Evolutionary conservation across 2,797 vertebrate species (phyloP), one percentile per base, ranked within the genome.

Genomic region (Eurystomus glaucurus): DNA sequence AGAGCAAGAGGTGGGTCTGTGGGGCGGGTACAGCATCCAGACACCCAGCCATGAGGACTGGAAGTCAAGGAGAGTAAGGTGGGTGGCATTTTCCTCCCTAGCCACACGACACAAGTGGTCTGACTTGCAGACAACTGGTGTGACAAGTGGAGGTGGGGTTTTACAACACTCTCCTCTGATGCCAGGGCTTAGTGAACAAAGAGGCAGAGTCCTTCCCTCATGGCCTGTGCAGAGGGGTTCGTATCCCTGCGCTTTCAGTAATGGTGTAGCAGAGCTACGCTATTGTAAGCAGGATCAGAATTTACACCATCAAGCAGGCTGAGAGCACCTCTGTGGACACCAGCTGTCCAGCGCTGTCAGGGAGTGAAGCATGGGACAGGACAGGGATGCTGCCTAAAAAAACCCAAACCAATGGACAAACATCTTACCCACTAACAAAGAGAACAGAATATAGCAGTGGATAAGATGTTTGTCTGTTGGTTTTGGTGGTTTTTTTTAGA

Each of bases 61-160:
- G 37, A 39, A 78, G 37, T 37, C 21, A 41, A 33, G 31, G 31
- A 43, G 15, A n/a, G 46, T 52, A 18, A 52, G 9, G 55, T 54
- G 41, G 17, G 41, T 33, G 37, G n/a, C 31, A 81, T 14, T 64
- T 78, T 85, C 35, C 31, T 90, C 43, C 10, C 7, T 16, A 51
- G 10, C 28, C 6, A 0, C 22, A 51, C 50, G 35, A 41, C 11
- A 41, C 11, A 51, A 60, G 28, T 26, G n/a, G 19, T 60, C 57
- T 64, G 65, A 61, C 62, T n/a, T 43, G 61, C 17, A 78, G 35
- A n/a, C 31, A 75, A 61, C 74, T 14, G 22, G 29, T 75, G 48
- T 71, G 90, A 68, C 0, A 0, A 57, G 45, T 8, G 29, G 54
- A 72, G 65, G 23, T 57, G 58, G 39, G 29, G 9, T 48, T 22